Conservation (phyloP, 2,113 vertebrate genomes). For the Phrynocephalus versicolor region DNA sequence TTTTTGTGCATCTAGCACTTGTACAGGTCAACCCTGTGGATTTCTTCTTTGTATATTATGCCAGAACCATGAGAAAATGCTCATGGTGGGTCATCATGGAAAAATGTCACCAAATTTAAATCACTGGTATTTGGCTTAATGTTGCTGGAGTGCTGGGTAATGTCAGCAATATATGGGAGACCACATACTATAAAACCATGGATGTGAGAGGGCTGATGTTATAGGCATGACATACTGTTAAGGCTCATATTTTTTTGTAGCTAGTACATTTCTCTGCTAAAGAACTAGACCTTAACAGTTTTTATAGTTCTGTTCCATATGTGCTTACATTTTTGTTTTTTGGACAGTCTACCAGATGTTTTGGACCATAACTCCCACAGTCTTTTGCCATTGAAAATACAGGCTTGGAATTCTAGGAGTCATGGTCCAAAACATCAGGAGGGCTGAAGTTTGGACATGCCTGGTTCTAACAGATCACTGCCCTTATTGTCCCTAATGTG, state of each 20-base stretch:
- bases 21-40: background rate
- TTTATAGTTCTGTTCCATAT: background rate
- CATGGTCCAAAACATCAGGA: too few species aligned
- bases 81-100: too few species aligned
- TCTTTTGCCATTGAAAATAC: too few species aligned
- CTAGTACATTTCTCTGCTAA: background rate
- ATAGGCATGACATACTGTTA: too few species aligned
- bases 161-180: background rate
- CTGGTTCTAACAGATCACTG: background rate
- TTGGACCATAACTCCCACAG: too few species aligned
- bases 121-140: background rate
- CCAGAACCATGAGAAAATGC: background rate
- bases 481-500: background rate
- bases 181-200: too few species aligned
- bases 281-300: background rate
- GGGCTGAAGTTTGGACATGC: too few species aligned
- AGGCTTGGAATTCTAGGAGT: too few species aligned
- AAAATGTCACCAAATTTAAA: background rate
- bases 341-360: background rate
- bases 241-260: background rate
- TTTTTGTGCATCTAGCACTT: background rate
- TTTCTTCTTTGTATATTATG: background rate
- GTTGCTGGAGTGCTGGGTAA: background rate
- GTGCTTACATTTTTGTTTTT: background rate
- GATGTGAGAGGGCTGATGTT: too few species aligned